phyloP scores from a whole-genome alignment of 2,888 invertebrate genomes.

The Stenichneumon culpator region DNA sequence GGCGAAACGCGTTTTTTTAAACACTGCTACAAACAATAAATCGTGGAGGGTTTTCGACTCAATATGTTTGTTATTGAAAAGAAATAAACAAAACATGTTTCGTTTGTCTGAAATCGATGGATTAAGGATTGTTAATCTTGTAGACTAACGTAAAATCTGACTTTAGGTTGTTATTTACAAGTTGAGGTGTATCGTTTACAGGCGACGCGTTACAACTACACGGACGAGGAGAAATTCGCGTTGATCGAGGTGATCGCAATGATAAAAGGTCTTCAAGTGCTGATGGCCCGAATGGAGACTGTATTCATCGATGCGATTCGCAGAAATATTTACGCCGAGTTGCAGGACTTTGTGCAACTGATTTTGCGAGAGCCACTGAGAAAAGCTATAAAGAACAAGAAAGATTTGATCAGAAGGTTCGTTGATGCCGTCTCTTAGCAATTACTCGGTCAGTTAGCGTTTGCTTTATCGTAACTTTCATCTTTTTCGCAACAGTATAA shows the following conservation, averaged over 20 bases:
- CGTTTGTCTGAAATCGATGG: background rate
- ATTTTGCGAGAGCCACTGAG: conserved; percentile 95
- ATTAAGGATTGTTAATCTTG: background rate
- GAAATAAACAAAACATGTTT: background rate
- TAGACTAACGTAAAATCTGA: conserved; percentile 6
- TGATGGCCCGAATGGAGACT: conserved; percentile 99
- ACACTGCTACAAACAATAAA: background rate
- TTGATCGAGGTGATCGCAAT: conserved; percentile 99
- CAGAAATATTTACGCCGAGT: conserved; percentile 96
- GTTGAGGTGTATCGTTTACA: conserved; percentile 79
- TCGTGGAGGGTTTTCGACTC: background rate
- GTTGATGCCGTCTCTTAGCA: conserved; percentile 66
- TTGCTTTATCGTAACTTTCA: background rate
- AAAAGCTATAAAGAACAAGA: conserved; percentile 99
- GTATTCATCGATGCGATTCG: conserved; percentile 97
- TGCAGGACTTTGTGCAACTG: conserved; percentile 98
- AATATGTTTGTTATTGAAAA: background rate
- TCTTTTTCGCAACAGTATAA: conserved; percentile 89
- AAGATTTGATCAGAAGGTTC: conserved; percentile 95
- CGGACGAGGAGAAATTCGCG: conserved; percentile 98
- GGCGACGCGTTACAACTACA: conserved; percentile 99
- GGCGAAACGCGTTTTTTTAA: background rate
- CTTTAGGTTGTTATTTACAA: background rate
- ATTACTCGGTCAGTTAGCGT: conserved; percentile 6
- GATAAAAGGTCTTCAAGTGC: conserved; percentile 98